Conservation (phyloP, 2,113 vertebrate genomes). For the Mus pahari region DNA sequence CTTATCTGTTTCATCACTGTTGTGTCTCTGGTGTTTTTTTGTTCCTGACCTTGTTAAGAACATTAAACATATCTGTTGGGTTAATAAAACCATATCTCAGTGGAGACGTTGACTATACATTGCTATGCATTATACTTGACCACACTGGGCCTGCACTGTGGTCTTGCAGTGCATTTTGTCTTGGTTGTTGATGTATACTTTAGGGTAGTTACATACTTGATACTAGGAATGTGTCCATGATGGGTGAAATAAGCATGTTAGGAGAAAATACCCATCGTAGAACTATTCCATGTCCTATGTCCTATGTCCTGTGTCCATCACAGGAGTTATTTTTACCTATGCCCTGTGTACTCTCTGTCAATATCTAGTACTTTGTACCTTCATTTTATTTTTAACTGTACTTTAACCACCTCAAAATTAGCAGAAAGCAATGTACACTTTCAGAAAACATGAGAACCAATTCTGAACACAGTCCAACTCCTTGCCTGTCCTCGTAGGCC, state of each 20-base stretch:
- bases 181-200: neutral
- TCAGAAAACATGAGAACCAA: neutral
- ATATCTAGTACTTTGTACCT: neutral
- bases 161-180: neutral
- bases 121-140: neutral
- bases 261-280: neutral
- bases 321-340: neutral
- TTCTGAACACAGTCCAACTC: neutral
- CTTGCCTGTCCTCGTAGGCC: neutral
- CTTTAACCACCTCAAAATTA: neutral
- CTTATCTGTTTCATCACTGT: neutral
- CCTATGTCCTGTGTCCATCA: neutral
- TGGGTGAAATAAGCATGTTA: neutral
- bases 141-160: neutral
- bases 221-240: neutral
- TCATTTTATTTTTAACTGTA: constrained; percentile 40
- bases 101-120: neutral
- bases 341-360: neutral
- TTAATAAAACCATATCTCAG: neutral
- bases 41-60: neutral
- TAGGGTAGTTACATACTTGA: neutral
- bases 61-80: neutral
- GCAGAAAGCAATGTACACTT: neutral
- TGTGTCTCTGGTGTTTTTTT: neutral
- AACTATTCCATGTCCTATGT: neutral